Percentiles rank a stretch among this genome's conserved stretches.
Conservation (phyloP, 2,797 vertebrate genomes). For the Sebastes flavidus region DNA sequence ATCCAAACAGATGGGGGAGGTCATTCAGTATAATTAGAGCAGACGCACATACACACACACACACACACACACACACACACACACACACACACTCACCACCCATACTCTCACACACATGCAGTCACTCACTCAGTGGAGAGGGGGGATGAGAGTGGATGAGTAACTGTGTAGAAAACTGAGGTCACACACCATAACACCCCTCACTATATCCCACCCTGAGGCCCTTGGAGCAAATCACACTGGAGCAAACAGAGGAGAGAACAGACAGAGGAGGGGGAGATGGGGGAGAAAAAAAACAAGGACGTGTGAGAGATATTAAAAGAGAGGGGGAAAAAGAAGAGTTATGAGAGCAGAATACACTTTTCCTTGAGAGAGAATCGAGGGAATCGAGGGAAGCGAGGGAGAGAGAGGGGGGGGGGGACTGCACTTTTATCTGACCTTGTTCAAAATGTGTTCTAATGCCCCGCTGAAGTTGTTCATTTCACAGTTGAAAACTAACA, state of each 20-base stretch:
- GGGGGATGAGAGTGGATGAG: slow-evolving; percentile 61
- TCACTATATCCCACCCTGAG: slow-evolving; percentile 64
- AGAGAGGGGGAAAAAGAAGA: slow-evolving; percentile 2
- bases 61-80: slow-evolving; percentile 6
- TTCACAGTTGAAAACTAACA: slow-evolving; percentile 63
- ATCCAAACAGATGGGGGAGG: slow-evolving; percentile 63
- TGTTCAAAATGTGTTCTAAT: slow-evolving; percentile 55
- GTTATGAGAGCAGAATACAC: slow-evolving; percentile 42
- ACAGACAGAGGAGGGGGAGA: slow-evolving; percentile 24
- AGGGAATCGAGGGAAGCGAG: background rate
- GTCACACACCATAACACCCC: slow-evolving; percentile 71
- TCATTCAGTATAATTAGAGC: slow-evolving; percentile 51
- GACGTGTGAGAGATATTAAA: slow-evolving; percentile 53
- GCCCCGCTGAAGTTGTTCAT: slow-evolving; percentile 48
- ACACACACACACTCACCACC: background rate
- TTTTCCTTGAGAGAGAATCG: slow-evolving; percentile 39
- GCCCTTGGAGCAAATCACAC: slow-evolving; percentile 65
- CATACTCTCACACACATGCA: slow-evolving; percentile 19
- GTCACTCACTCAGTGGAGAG: slow-evolving; percentile 45
- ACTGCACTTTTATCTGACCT: slow-evolving; percentile 53
- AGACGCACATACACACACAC: slow-evolving; percentile 9
- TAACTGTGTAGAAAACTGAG: slow-evolving; percentile 69
- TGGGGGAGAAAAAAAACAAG: slow-evolving; percentile 24
- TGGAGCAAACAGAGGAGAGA: slow-evolving; percentile 47
- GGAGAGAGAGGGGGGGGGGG: background rate